These are phyloP conservation scores for Notarius lentiginosus DNA, from an alignment of 2,113 vertebrate genomes.

Conservation along the genomic window DNA sequence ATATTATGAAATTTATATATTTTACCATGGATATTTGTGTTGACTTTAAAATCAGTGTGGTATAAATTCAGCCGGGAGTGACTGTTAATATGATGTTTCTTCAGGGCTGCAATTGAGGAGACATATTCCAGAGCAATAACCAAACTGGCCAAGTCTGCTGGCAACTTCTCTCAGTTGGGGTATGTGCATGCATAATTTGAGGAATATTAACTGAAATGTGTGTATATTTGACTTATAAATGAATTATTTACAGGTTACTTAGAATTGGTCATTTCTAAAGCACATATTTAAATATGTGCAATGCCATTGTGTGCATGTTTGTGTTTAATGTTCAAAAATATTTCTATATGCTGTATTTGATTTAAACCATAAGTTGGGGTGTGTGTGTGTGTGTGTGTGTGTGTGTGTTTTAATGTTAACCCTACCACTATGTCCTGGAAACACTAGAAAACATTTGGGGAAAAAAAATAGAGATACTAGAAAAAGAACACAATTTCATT, in stretches of 20 bases:
- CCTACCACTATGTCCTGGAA: background rate
- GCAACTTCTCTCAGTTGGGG: slow-evolving; percentile 95
- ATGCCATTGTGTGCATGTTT: background rate
- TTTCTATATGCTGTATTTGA: background rate
- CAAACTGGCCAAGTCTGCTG: slow-evolving; percentile 92
- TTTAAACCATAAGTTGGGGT: background rate
- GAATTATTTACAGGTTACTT: background rate
- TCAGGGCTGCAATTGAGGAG: slow-evolving; percentile 93
- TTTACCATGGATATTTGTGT: background rate
- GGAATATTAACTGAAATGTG: background rate
- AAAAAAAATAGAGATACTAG: background rate
- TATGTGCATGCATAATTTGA: slow-evolving; percentile 66
- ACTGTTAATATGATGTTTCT: background rate
- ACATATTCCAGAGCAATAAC: slow-evolving; percentile 94
- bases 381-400: background rate
- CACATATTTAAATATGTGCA: background rate
- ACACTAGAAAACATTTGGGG: background rate
- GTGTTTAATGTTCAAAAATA: background rate
- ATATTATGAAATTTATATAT: background rate
- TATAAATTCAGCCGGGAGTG: background rate
- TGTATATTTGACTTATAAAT: background rate
- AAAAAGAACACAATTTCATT: background rate
- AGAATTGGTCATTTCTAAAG: background rate
- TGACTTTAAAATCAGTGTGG: background rate
- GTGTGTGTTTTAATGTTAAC: background rate